A percentile compares a stretch with the other conserved stretches of the same genome.
Evolutionary conservation across 2,888 invertebrate genomes (phyloP).

Genomic region (Pyrocoelia pectoralis): DNA sequence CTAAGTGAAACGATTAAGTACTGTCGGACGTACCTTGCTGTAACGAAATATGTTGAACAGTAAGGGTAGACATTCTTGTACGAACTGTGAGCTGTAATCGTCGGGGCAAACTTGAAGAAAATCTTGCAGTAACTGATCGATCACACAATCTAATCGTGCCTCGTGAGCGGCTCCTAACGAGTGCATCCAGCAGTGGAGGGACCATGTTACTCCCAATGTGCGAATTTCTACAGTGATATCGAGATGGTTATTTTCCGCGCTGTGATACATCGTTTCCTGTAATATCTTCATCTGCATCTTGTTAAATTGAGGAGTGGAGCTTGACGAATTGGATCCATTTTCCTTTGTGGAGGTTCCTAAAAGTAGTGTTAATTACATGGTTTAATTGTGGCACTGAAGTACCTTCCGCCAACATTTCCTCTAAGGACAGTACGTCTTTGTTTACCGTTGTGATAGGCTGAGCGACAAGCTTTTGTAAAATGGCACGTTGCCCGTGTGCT

Average conservation of each 20-base stretch:
- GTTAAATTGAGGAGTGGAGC: conserved; percentile 66
- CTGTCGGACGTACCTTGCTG: conserved; percentile 58
- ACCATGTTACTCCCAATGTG: conserved; percentile 89
- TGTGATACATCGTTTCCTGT: conserved; percentile 94
- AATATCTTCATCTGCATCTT: conserved; percentile 85
- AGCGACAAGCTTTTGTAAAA: conserved; percentile 79
- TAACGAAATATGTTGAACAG: conserved; percentile 89
- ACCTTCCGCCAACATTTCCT: conserved; percentile 91
- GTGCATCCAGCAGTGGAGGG: conserved; percentile 91
- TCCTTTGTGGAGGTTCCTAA: conserved; percentile 45
- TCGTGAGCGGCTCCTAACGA: conserved; percentile 88
- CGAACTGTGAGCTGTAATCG: conserved; percentile 88
- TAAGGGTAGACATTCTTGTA: conserved; percentile 88
- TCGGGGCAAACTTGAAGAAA: conserved; percentile 91
- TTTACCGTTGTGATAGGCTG: conserved; percentile 73
- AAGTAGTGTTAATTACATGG: background rate
- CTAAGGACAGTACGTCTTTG: conserved; percentile 81
- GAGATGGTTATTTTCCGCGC: conserved; percentile 89
- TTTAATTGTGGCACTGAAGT: conserved; percentile 51
- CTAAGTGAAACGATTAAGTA: background rate
- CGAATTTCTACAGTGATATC: conserved; percentile 90
- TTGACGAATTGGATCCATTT: conserved; percentile 44
- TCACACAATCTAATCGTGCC: conserved; percentile 81
- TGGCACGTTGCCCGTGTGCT: conserved; percentile 83
- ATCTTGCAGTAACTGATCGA: conserved; percentile 88